phyloP scores from a whole-genome alignment of 2,888 invertebrate genomes.

The Lobophora halterata region DNA sequence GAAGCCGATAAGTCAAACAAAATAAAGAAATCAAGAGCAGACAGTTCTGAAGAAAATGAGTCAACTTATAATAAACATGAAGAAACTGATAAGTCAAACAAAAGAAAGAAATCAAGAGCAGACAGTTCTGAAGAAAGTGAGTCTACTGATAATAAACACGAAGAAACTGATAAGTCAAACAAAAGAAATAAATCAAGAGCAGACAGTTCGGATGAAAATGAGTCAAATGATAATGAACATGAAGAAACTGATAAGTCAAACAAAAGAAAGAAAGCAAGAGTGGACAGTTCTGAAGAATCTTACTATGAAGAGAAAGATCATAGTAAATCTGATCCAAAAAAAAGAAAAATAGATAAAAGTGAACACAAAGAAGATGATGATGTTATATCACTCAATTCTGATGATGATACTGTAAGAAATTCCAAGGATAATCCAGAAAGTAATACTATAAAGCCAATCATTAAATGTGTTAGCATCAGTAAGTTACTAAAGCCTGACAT shows the following conservation, averaged over 20 bases:
- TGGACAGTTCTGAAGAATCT: constrained; percentile 14
- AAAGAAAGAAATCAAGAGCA: background rate
- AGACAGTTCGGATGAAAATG: constrained; percentile 5
- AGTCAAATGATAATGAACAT: too few species aligned
- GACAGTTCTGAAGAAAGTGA: constrained; percentile 7
- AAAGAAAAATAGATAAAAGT: constrained; percentile 16
- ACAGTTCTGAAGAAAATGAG: constrained; percentile 3
- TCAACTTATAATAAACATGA: too few species aligned
- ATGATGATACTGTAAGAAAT: background rate
- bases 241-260: too few species aligned
- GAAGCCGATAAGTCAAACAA: too few species aligned
- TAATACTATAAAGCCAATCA: constrained; percentile 41
- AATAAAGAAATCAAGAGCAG: constrained; percentile 1
- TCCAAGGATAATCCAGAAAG: constrained; percentile 15
- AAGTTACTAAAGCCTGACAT: constrained; percentile 61
- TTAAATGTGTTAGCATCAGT: constrained; percentile 67
- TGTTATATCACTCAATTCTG: constrained; percentile 5
- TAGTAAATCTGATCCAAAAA: constrained; percentile 18
- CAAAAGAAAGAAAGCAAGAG: constrained; percentile 8
- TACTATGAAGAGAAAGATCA: constrained; percentile 9
- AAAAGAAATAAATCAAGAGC: background rate
- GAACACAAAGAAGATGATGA: constrained; percentile 16
- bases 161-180: too few species aligned
- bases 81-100: too few species aligned
- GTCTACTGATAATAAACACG: too few species aligned